phyloP scores from a whole-genome alignment of 1,140 invertebrate species.

The Seison nebaliae region DNA sequence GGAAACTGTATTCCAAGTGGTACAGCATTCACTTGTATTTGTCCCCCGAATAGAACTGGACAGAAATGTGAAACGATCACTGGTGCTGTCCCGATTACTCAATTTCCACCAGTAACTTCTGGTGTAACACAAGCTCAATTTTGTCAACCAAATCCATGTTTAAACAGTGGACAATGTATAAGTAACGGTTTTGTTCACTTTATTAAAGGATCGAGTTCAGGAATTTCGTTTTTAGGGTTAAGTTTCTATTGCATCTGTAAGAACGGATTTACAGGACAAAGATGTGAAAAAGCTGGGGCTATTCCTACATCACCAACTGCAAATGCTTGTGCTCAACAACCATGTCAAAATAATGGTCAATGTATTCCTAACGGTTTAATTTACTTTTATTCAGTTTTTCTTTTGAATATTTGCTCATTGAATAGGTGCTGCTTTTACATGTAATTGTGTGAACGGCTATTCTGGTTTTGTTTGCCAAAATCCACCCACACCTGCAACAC shows the following conservation, averaged over 20 bases:
- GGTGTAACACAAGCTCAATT: conserved; percentile 25
- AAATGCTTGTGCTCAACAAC: background rate
- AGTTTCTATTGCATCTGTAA: conserved; percentile 55
- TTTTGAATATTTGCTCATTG: too few species aligned
- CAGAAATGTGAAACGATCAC: conserved; percentile 14
- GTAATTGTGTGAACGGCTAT: conserved; percentile 38
- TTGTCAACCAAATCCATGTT: conserved; percentile 16
- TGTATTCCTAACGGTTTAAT: conserved; percentile 5
- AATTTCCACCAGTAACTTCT: conserved; percentile 14
- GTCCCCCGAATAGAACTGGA: conserved; percentile 5
- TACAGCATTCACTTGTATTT: conserved; percentile 1
- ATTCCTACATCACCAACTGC: too few species aligned
- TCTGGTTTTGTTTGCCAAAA: conserved; percentile 47
- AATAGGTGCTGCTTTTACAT: too few species aligned
- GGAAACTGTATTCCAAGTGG: conserved; percentile 9
- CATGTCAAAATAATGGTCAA: conserved; percentile 13
- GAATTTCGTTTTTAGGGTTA: conserved; percentile 37
- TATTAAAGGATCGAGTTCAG: conserved; percentile 41
- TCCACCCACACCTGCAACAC: conserved; percentile 29
- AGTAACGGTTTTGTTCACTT: too few species aligned
- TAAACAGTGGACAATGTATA: conserved; percentile 12
- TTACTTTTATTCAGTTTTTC: too few species aligned
- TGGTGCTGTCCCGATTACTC: too few species aligned
- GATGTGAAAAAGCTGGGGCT: conserved; percentile 14
- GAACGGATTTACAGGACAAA: conserved; percentile 49